Base-by-base conservation (phyloP, 1,140 invertebrate species). In the Sminthurinus signatus region DNA sequence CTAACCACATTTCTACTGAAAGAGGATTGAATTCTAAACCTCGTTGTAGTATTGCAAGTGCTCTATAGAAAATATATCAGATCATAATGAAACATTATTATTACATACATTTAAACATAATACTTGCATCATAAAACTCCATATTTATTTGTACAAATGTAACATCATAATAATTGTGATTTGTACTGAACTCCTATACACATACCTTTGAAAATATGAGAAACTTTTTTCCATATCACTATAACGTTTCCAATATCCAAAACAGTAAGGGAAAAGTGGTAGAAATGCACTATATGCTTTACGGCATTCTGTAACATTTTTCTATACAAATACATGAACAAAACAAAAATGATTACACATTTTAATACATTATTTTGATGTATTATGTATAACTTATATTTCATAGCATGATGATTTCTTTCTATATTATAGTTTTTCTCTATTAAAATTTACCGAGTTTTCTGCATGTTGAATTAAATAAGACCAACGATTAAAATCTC, bases 211-310 rank as follows among this genome's bases (percentile, higher is more conserved):
- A 52, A 57, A 66, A 44, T 71, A 71, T 21, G 52, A 15, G 39
- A 57, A 56, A 32, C 5, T 39, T 52, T 67, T 71, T 54, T 72
- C 70, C 3, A 72, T 12, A 23, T 69, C 67, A 46, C 46, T 17
- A 52, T 72, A 72, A 29, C 70, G 32, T 36, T 69, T 69, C 70
- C 70, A 72, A 46, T 72, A 72, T 0, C 70, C 70, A 64, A 72
- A 72, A 27, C 70, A 72, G 36, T 72, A 72, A 1, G 70, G 67
- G 55, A 69, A 72, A 10, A 72, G 28, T n/a, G 70, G 70, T 14
- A 72, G 51, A 65, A 72, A 72, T 5, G 70, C 67, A 63, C 67
- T 65, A 28, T 69, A 72, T 2, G 64, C 70, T 60, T 64, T 67
- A 0, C 70, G 64, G 25, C 61, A 67, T 25, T 57, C 52, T 2